A percentile compares a stretch with the other conserved stretches of the same genome.
Evolutionary conservation across 2,888 invertebrate genomes (phyloP).

Genomic region (Diploptera punctata): DNA sequence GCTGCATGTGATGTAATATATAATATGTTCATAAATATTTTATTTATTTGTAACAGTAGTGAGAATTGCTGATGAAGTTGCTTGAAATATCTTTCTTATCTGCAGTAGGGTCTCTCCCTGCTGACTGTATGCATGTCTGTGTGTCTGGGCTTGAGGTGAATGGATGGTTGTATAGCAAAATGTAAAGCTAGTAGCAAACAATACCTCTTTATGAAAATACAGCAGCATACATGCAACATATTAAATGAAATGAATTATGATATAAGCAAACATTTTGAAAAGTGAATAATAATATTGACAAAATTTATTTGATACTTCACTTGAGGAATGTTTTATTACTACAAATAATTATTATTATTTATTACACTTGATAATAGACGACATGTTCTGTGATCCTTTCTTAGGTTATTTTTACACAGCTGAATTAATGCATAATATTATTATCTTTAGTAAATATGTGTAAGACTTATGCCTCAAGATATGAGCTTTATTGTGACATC

Average conservation of each 20-base stretch:
- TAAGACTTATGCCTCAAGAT: too few species aligned
- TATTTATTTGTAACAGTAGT: conserved; percentile 7
- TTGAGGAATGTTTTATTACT: background rate
- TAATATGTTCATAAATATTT: conserved; percentile 11
- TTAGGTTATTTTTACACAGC: background rate
- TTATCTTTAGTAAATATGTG: too few species aligned
- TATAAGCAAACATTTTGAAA: too few species aligned
- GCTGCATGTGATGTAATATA: background rate
- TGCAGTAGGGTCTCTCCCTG: background rate
- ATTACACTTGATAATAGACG: background rate
- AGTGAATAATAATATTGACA: background rate
- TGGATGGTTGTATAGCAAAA: background rate
- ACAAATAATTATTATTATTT: background rate
- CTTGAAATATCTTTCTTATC: background rate
- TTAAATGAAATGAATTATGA: background rate
- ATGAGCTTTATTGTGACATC: too few species aligned
- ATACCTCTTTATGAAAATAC: background rate
- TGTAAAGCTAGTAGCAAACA: background rate
- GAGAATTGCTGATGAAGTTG: background rate
- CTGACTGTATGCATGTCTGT: background rate
- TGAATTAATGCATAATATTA: too few species aligned
- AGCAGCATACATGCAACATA: background rate
- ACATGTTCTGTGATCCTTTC: background rate
- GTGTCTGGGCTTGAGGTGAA: background rate
- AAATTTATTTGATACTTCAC: background rate